Evolutionary conservation across 30 jellyfish, hydroid and myxozoan genomes (phyloP), one percentile per base, ranked within the genome.

Genomic region (Haliclystus octoradiatus): DNA sequence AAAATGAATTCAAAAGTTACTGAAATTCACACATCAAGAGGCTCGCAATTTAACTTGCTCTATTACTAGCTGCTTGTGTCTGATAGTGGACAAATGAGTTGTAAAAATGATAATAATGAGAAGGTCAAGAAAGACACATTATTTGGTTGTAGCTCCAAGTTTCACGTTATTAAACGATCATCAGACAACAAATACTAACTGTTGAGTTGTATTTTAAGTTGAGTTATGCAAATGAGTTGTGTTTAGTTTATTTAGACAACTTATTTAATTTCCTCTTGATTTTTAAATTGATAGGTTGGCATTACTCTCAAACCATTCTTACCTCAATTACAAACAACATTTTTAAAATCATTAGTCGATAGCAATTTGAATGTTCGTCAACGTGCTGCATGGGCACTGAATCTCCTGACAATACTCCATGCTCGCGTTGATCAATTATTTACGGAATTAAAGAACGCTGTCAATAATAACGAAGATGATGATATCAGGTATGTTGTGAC

Each of bases 311-410:
- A 85, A 47, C 93, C 96, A 7, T 80, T 85, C 74, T 35, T 85
- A 46, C 90, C 96, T 15, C 96, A 85, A 71, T 80, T 85, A 5
- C 96, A 85, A 69, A 85, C 96, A 23, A 85, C 96, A 29, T 85
- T 85, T 68, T 68, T 85, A 25, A 77, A 78, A 72, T 93, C 96
- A 2, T 70, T 85, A 68, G 78, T 73, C 69, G 96, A 85, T 60
- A 80, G 65, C 29, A 77, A 82, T 15, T 62, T 73, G 46, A 84
- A 93, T 24, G 89, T 85, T 72, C 84, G 96, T 23, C 81, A 77
- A 2, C 77, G 78, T 31, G 96, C 96, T 0, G 84, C 72, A 0
- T 68, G 79, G 70, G 93, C 93, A 7, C 70, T 85, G 49, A 84
- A 84, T 1, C 75, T 85, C 19, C 75, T 85, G 24, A 85, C 96